Conservation (phyloP, 2,797 vertebrate species). For the Lophura swinhoii region DNA sequence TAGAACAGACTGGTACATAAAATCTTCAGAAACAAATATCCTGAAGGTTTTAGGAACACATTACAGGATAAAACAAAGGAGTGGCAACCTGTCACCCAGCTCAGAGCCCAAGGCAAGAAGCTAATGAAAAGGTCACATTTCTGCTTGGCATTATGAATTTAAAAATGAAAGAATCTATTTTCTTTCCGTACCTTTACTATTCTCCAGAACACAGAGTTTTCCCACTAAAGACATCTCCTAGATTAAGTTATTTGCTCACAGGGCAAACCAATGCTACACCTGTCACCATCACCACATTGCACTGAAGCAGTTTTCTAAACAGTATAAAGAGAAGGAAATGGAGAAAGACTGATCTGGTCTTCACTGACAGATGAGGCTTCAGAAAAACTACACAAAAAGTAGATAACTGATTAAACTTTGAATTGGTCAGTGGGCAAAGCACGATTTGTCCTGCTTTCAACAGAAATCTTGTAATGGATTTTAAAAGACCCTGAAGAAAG, state of each 20-base stretch:
- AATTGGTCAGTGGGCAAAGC: not conserved
- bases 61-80: not conserved
- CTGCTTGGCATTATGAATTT: not conserved
- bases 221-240: not conserved
- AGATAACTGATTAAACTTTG: constrained; percentile 7
- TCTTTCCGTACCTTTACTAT: not conserved
- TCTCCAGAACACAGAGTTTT: not conserved
- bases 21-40: not conserved
- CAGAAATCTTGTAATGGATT: not conserved
- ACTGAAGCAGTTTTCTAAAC: constrained; percentile 5
- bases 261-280: constrained; percentile 1
- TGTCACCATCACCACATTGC: not conserved
- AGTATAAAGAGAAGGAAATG: not conserved
- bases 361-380: not conserved
- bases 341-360: not conserved
- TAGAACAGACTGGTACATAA: not conserved
- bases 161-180: not conserved
- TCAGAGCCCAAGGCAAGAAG: not conserved
- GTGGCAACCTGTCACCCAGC: not conserved
- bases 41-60: not conserved
- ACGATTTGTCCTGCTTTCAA: not conserved
- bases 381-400: constrained; percentile 4
- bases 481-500: constrained; percentile 9
- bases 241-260: constrained; percentile 13
- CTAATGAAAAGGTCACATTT: not conserved